Evolutionary conservation across 1,140 invertebrate genomes (phyloP).

Genomic region (Dendrolimus punctatus): DNA sequence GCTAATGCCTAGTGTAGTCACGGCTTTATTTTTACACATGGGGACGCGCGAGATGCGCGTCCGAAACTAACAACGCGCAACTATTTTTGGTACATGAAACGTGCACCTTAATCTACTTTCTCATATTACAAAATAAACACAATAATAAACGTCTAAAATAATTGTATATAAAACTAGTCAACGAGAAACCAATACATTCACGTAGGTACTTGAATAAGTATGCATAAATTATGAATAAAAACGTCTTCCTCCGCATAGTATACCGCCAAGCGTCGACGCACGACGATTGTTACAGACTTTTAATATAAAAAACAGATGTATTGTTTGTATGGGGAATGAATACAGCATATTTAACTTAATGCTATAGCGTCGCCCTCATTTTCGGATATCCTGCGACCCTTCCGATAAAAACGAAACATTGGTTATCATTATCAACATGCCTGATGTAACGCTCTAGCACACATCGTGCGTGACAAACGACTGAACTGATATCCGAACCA

Average conservation of each 20-base stretch:
- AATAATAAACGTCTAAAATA: neutral
- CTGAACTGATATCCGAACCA: no score
- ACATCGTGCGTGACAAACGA: no score
- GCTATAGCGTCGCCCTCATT: no score
- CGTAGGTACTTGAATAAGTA: neutral
- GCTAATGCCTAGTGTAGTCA: conserved; percentile 26
- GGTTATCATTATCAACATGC: no score
- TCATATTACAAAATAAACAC: conserved; percentile 39
- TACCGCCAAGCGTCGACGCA: no score
- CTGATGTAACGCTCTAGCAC: no score
- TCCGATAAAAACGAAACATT: no score
- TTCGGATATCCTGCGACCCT: no score
- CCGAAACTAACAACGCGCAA: conserved; percentile 18
- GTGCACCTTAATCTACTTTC: conserved; percentile 49
- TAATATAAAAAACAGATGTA: no score
- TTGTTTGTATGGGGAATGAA: no score
- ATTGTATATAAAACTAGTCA: conserved; percentile 2
- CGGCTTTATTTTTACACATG: conserved; percentile 55
- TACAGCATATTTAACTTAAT: no score
- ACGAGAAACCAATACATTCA: neutral
- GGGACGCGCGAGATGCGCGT: conserved; percentile 38
- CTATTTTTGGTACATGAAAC: conserved; percentile 59
- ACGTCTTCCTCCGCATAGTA: conserved; percentile 1
- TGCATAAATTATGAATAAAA: conserved; percentile 9
- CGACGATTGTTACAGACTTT: no score